These are phyloP conservation scores for Indri indri DNA, from an alignment of 2,113 vertebrate genomes.

Conservation along the genomic window DNA sequence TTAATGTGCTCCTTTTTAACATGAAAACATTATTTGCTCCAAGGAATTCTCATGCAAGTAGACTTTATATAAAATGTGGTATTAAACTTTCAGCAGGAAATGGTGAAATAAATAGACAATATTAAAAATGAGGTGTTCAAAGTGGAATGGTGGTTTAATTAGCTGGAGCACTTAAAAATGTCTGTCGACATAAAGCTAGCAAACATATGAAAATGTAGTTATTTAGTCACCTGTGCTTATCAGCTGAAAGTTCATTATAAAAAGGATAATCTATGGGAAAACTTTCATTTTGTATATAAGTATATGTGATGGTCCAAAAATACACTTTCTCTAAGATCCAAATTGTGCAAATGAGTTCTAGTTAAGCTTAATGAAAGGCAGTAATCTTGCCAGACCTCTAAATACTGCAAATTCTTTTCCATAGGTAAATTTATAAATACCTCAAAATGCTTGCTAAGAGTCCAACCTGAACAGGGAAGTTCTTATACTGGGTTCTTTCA, in stretches of 20 bases:
- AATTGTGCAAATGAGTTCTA: slow-evolving; percentile 47
- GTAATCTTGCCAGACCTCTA: slow-evolving; percentile 75
- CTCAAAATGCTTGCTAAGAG: slow-evolving; percentile 15
- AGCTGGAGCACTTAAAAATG: slow-evolving; percentile 13
- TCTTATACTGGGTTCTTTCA: slow-evolving; percentile 53
- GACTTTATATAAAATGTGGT: slow-evolving; percentile 53
- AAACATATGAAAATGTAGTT: slow-evolving; percentile 12
- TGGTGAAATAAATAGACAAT: slow-evolving; percentile 30
- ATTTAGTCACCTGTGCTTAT: slow-evolving; percentile 15
- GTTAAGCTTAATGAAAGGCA: slow-evolving; percentile 61
- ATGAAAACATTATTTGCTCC: slow-evolving; percentile 43
- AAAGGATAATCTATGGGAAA: slow-evolving; percentile 3
- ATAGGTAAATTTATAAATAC: slow-evolving; percentile 77
- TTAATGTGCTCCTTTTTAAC: slow-evolving; percentile 47
- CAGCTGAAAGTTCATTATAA: slow-evolving; percentile 24
- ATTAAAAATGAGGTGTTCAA: slow-evolving; percentile 62
- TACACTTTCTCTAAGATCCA: background rate
- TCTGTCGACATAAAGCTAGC: slow-evolving; percentile 34
- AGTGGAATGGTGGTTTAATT: slow-evolving; percentile 36
- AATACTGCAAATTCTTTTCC: slow-evolving; percentile 77
- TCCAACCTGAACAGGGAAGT: background rate
- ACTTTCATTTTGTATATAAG: slow-evolving; percentile 30
- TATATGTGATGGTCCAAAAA: slow-evolving; percentile 14
- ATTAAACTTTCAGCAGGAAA: slow-evolving; percentile 57
- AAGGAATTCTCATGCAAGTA: slow-evolving; percentile 40